Evolutionary conservation across 2,797 vertebrate genomes (phyloP), one percentile per base, ranked within the genome.

Genomic region (Margarornis squamiger): DNA sequence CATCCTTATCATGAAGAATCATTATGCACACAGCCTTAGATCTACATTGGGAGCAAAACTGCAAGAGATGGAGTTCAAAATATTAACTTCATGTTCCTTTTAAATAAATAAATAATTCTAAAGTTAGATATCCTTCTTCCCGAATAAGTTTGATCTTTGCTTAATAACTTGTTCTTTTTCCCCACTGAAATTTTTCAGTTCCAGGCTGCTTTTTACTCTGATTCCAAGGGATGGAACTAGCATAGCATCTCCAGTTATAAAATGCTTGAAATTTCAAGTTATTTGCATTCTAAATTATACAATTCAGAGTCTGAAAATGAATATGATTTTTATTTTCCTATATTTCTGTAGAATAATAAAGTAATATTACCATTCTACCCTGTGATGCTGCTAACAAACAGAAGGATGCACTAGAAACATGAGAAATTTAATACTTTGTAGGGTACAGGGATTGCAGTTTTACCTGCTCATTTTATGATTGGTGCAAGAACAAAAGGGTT

Each of bases 21-120:
- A 8, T 83, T 52, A 34, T 11, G 16, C 20, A 22, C 7, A n/a
- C 6, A 70, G 6, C 2, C 66, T 79, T 70, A 41, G 16, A 41
- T 45, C 14, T 43, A 61, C 14, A 3, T 86, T 88, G 66, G 14
- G 27, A 51, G 21, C 1, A 49, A 74, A 86, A 52, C 15, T 34
- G 6, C 0, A 2, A n/a, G 22, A 57, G 5, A 62, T 48, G 6
- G 22, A 63, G 14, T 45, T 34, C n/a, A 34, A 70, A 61, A 2
- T 2, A 52, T 65, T 45, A 55, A 3, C 6, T 79, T 46, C 9
- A 29, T 0, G 0, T 16, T 39, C 8, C 3, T 52, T 39, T 77
- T 46, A 45, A 87, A 58, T 17, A 51, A 57, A 43, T 15, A 51
- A 58, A 43, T 14, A 59, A 5, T 19, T 43, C 14, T 23, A 43